These are phyloP conservation scores for Protomyctophum bolini DNA, from an alignment of 2,113 vertebrate genomes.

Conservation along the genomic window DNA sequence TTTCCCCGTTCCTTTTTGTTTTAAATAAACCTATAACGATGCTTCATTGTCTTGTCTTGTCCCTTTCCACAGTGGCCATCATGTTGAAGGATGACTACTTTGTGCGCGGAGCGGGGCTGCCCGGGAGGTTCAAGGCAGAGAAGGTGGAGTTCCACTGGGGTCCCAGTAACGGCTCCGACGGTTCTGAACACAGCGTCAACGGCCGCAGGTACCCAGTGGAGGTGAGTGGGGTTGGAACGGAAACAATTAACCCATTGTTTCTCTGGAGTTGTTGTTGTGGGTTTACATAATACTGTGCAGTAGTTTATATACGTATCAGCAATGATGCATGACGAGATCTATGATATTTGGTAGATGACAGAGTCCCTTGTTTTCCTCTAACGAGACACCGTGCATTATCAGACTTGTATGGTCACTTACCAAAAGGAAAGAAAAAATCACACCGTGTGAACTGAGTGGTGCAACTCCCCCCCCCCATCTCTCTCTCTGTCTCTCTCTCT, in stretches of 20 bases:
- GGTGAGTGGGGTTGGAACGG: slow-evolving; percentile 78
- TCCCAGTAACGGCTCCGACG: slow-evolving; percentile 90
- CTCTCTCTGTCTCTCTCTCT: too few relatives aligned
- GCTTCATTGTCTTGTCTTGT: slow-evolving; percentile 5
- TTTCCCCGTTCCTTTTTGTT: slow-evolving; percentile 11
- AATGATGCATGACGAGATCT: too few relatives aligned
- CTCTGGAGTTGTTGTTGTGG: too few relatives aligned
- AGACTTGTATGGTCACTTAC: too few relatives aligned
- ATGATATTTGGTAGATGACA: too few relatives aligned
- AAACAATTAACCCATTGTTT: not conserved
- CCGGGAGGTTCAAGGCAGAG: slow-evolving; percentile 94
- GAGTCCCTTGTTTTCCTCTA: too few relatives aligned
- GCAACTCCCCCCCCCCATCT: too few relatives aligned
- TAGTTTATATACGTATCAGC: too few relatives aligned
- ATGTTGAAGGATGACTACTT: slow-evolving; percentile 96
- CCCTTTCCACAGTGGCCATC: slow-evolving; percentile 88
- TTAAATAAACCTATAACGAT: not conserved
- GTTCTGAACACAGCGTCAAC: slow-evolving; percentile 95
- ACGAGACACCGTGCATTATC: too few relatives aligned
- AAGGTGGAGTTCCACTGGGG: slow-evolving; percentile 99
- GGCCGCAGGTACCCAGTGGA: slow-evolving; percentile 91
- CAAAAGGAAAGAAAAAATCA: too few relatives aligned
- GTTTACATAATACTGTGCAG: too few relatives aligned
- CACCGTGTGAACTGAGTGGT: too few relatives aligned
- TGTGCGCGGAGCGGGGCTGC: slow-evolving; percentile 89